Evolutionary conservation across 2,113 vertebrate species (phyloP).

Genomic region (Antennarius striatus): DNA sequence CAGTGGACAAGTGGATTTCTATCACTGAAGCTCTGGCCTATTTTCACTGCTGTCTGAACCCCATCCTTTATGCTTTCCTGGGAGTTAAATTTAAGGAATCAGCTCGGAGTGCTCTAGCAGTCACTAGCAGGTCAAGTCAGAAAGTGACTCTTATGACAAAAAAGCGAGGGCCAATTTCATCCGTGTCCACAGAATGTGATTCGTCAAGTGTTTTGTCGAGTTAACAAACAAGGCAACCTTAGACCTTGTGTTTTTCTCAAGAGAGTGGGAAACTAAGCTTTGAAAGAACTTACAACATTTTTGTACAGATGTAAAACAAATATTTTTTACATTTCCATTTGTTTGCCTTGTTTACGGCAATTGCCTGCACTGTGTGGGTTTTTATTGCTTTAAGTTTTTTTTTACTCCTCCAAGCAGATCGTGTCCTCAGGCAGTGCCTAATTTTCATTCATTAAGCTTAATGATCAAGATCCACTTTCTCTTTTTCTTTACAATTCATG

Average conservation of each 20-base stretch:
- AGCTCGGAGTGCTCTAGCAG: constrained; percentile 86
- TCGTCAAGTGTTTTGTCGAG: constrained; percentile 97
- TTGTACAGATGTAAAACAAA: constrained; percentile 77
- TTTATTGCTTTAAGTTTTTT: constrained; percentile 40
- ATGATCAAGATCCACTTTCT: constrained; percentile 17
- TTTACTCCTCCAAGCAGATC: constrained; percentile 27
- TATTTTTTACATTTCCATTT: constrained; percentile 66
- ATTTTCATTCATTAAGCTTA: constrained; percentile 54
- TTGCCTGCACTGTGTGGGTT: constrained; percentile 59
- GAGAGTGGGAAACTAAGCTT: constrained; percentile 51
- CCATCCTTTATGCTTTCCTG: constrained; percentile 96
- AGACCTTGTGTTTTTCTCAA: constrained; percentile 14
- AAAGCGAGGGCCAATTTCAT: constrained; percentile 91
- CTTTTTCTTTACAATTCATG: constrained; percentile 24
- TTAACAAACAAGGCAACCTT: constrained; percentile 76
- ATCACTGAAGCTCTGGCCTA: constrained; percentile 92
- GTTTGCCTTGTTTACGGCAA: constrained; percentile 68
- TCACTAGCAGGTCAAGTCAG: constrained; percentile 90
- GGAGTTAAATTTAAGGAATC: constrained; percentile 96
- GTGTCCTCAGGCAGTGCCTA: constrained; percentile 82
- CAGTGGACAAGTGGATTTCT: constrained; percentile 88
- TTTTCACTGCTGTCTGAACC: constrained; percentile 98
- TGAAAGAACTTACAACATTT: constrained; percentile 76
- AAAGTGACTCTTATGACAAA: constrained; percentile 88
- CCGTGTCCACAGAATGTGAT: constrained; percentile 95